Evolutionary conservation across 2,888 invertebrate genomes (phyloP), one percentile per base, ranked within the genome.

Genomic region (Parasteatoda lunata): DNA sequence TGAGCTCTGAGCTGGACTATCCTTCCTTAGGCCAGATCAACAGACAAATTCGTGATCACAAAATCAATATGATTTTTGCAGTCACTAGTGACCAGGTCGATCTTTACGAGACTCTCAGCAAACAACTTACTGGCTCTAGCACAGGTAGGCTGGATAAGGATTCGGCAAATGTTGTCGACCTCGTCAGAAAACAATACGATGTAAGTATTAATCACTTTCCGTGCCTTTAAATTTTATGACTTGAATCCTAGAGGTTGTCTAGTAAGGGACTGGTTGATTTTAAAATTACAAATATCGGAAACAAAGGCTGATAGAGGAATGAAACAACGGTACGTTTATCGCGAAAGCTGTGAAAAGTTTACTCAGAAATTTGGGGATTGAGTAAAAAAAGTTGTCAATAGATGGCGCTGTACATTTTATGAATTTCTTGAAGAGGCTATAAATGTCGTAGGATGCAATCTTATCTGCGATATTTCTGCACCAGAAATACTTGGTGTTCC

Each of bases 11-110:
- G 5, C 96, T 96, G 93, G 99, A 99, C 92, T 99, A 99, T 92
- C 99, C 99, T 1, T 98, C 98, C 88, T 97, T 99, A 89, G 97
- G 98, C 11, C 98, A 99, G 93, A 92, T 94, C 68, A 92, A 93
- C 95, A 93, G 95, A 94, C 92, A 96, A 95, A 83, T 93, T 49
- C 97, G 97, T 91, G 95, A 98, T 91, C 96, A 98, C 92, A 95
- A 97, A 3, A 97, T 99, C 90, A 99, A 99, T 92, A 94, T 99
- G 70, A 99, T 99, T 90, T 99, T 98, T 93, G 98, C 98, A 48
- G 98, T 99, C 59, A 98, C 98, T 0, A 93, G 94, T 78, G 95
- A 96, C 90, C 97, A 97, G 92, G 94, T 96, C 90, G 93, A 93
- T 30, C 95, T 97, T 80, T 99, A 99, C 92, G 94, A 96, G 90